Evolutionary conservation across 2,113 vertebrate genomes (phyloP).

Genomic region (Pterocles orientalis): DNA sequence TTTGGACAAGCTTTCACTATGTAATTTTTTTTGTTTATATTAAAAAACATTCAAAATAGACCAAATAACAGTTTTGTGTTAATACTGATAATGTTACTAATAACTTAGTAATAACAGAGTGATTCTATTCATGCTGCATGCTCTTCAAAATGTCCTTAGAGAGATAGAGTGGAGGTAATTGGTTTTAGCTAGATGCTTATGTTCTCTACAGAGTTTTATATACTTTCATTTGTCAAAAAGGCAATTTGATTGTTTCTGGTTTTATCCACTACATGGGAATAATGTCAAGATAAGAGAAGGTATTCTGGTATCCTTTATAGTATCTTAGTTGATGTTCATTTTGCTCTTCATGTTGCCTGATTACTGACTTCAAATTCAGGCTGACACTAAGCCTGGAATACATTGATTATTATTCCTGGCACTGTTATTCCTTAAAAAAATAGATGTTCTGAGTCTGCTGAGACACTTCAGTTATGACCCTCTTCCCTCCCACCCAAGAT

Average conservation of each 20-base stretch:
- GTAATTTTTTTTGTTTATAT: neutral
- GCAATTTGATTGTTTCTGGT: neutral
- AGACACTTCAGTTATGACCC: neutral
- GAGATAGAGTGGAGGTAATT: neutral
- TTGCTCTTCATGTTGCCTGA: neutral
- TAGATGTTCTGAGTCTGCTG: neutral
- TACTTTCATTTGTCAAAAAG: neutral
- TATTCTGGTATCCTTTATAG: neutral
- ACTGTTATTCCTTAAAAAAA: neutral
- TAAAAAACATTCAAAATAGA: neutral
- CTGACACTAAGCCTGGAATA: neutral
- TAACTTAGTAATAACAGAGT: neutral
- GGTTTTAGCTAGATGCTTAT: neutral
- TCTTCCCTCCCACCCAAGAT: neutral
- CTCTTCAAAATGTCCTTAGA: neutral
- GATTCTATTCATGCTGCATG: neutral
- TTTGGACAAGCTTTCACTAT: neutral
- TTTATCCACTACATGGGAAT: neutral
- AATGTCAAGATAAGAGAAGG: neutral
- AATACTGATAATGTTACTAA: neutral
- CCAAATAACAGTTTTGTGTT: neutral
- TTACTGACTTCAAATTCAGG: neutral
- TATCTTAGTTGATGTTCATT: neutral
- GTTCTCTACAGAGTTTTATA: neutral
- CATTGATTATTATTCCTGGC: neutral